A percentile compares a stretch with the other conserved stretches of the same genome.
Evolutionary conservation across 2,113 vertebrate species (phyloP).

Genomic region (Cynopterus brachyotis): DNA sequence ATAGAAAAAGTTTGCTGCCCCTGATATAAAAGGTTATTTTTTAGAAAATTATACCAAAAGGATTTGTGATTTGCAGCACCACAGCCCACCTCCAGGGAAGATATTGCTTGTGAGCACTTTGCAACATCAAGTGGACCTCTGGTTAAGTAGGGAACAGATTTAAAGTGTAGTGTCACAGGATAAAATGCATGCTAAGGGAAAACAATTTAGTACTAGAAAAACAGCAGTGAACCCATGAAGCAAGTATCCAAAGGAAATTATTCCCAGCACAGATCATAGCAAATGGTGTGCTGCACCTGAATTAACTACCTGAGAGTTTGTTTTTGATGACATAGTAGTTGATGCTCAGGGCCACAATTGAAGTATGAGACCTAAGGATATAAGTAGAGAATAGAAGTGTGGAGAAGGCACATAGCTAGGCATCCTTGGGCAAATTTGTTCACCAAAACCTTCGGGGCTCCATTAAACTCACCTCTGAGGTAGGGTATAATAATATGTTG

Average conservation of each 20-base stretch:
- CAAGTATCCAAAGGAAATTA: neutral
- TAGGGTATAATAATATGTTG: neutral
- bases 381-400: neutral
- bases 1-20: neutral
- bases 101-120: neutral
- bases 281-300: neutral
- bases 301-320: neutral
- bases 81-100: neutral
- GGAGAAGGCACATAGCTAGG: neutral
- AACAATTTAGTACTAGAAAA: neutral
- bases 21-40: neutral
- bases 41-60: neutral
- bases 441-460: neutral
- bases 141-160: neutral
- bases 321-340: neutral
- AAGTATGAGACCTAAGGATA: neutral
- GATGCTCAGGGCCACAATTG: neutral
- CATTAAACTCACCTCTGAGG: neutral
- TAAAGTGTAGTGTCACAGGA: neutral
- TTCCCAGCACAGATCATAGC: neutral
- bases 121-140: neutral
- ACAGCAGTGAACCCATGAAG: neutral
- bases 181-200: neutral
- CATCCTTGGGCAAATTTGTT: neutral
- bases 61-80: neutral